Evolutionary conservation across 2,888 invertebrate species (phyloP), one percentile per base, ranked within the genome.

Genomic region (Pseudococcus viburni): DNA sequence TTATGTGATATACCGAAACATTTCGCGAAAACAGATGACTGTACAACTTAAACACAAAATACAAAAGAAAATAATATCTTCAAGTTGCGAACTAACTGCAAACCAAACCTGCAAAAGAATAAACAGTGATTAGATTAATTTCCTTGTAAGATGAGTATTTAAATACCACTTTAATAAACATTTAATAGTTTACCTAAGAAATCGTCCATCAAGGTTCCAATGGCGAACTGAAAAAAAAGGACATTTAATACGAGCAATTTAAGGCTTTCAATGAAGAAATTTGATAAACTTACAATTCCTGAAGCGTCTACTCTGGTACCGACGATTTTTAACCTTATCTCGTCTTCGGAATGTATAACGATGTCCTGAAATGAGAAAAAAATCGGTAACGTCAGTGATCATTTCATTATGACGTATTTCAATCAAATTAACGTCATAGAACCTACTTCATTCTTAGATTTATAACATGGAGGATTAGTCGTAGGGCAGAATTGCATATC

Each of bases 401-500:
- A 26, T 68, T 68, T 68, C 42, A 42, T 9, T 11, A 68, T 12
- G 15, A 26, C 26, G 68, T 12, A 22, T 26, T 8, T 33, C 22
- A 22, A 46, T 83, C 59, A 51, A 59, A 22, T 80, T 5, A 42
- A 33, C 26, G 7, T 86, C 55, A 73, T 80, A 22, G 68, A 84
- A 90, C 91, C 91, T 91, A 94, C 94, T 92, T 99, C 99, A 92
- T 99, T 98, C 93, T 98, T 97, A 26, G 98, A 98, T 93, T 99
- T 99, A 92, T 99, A 99, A 92, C 99, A 99, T 0, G 98, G 98
- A 19, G 99, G 99, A 92, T 97, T 98, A 51, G 97, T 96, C 92
- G 98, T 98, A 0, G 99, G 98, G 92, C 99, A 99, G 92, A 99
- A 99, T 91, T 99, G 98, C 98, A 99, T 99, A 92, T 99, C 99